phyloP scores from a whole-genome alignment of 2,888 invertebrate genomes.

The Epinotia bilunana region DNA sequence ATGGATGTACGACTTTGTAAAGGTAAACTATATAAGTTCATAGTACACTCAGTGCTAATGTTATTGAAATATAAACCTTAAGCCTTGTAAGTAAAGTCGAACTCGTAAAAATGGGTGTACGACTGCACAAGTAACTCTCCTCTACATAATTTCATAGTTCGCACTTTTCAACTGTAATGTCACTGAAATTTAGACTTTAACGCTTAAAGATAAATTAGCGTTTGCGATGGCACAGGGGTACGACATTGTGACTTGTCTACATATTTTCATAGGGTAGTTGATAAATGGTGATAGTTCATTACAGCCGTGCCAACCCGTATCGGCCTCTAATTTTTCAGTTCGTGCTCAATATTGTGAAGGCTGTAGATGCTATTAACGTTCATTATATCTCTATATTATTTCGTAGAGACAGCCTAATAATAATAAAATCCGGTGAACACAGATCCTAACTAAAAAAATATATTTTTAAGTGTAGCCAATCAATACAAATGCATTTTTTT shows the following conservation, averaged over 20 bases:
- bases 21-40: too few relatives aligned
- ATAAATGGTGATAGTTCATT: slow-evolving; percentile 11
- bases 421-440: too few relatives aligned
- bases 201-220: background rate
- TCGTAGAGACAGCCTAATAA: background rate
- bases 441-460: too few relatives aligned
- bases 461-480: too few relatives aligned
- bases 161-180: background rate
- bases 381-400: background rate
- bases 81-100: background rate
- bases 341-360: slow-evolving; percentile 7
- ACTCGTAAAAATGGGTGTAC: background rate
- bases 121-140: background rate
- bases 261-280: slow-evolving; percentile 5
- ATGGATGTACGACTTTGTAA: too few relatives aligned
- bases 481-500: too few relatives aligned
- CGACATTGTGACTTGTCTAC: background rate
- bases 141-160: background rate
- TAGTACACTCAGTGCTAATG: background rate
- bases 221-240: background rate
- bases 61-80: background rate
- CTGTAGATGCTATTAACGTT: slow-evolving; percentile 3
- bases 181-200: slow-evolving; percentile 4
- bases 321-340: slow-evolving; percentile 18
- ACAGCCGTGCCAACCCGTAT: slow-evolving; percentile 21